Evolutionary conservation across 2,797 vertebrate species (phyloP), one percentile per base, ranked within the genome.

Genomic region (Lemur catta): DNA sequence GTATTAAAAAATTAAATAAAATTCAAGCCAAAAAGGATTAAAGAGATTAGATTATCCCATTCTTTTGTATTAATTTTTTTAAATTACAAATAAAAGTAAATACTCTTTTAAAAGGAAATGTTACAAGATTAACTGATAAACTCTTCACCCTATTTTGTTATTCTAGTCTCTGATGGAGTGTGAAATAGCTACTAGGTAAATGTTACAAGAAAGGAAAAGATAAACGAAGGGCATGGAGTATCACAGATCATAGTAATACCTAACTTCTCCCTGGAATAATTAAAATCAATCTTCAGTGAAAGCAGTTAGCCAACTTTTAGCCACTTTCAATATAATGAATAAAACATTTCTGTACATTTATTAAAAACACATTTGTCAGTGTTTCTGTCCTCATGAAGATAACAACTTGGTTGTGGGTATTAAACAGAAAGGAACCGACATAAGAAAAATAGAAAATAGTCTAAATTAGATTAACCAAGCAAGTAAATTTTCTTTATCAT

Each of bases 1-100:
- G 11, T 82, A 9, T 69, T 95, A 35, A 57, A 65, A 90, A 92
- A 91, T 26, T 76, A 63, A 55, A n/a, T 94, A 71, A 63, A 94
- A 86, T 43, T 61, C 4, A n/a, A 78, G 9, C 22, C 55, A 76
- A 75, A 71, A 78, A 76, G 1, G 7, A 82, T 65, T 46, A 48
- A 75, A 86, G 26, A 59, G 2, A 24, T 63, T 24, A 41, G 20
- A 55, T 90, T 61, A 71, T 67, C 35, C 15, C 7, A 35, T 59
- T 63, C 28, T 81, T 59, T 48, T 72, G 24, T 6, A 69, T 69
- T 89, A 63, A 7, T 33, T 8, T 7, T 59, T 81, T 71, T 17
- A 10, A 41, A 43, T 94, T 63, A 75, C 12, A 78, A 86, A 75
- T 43, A 46, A 61, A 88, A 67, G 22, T 12, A 71, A 72, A 35